Percentiles rank a stretch among this genome's conserved stretches.
Conservation (phyloP, 2,797 vertebrate genomes). For the Neomorphus geoffroyi region DNA sequence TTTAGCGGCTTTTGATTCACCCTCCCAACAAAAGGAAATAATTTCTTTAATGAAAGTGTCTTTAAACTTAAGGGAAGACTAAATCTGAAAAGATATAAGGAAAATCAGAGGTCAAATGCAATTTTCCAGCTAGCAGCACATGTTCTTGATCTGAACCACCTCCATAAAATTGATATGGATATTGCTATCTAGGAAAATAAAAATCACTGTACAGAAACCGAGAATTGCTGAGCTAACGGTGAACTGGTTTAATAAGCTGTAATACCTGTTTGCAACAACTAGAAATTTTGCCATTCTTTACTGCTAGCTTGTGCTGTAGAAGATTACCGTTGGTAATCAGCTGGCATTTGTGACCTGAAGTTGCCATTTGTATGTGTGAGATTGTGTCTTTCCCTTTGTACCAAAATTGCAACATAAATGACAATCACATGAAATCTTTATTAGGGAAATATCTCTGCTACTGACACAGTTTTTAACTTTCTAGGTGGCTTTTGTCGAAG, state of each 20-base stretch:
- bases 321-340: neutral
- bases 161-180: neutral
- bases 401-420: neutral
- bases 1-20: neutral
- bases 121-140: constrained; percentile 38
- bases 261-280: neutral
- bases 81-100: neutral
- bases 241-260: neutral
- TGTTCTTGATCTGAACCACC: neutral
- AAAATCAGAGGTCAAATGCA: constrained; percentile 35
- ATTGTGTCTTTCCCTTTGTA: neutral
- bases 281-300: neutral
- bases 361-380: neutral
- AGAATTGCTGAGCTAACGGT: neutral
- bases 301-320: neutral
- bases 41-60: constrained; percentile 15
- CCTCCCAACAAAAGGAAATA: neutral
- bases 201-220: neutral
- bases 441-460: neutral
- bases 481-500: neutral
- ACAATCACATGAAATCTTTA: neutral
- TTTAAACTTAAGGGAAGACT: constrained; percentile 31
- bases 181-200: neutral
- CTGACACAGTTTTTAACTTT: neutral
- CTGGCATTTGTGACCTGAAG: neutral